Base-by-base conservation (phyloP, 2,888 invertebrate genomes). In the Trileptium ribeirensis region DNA sequence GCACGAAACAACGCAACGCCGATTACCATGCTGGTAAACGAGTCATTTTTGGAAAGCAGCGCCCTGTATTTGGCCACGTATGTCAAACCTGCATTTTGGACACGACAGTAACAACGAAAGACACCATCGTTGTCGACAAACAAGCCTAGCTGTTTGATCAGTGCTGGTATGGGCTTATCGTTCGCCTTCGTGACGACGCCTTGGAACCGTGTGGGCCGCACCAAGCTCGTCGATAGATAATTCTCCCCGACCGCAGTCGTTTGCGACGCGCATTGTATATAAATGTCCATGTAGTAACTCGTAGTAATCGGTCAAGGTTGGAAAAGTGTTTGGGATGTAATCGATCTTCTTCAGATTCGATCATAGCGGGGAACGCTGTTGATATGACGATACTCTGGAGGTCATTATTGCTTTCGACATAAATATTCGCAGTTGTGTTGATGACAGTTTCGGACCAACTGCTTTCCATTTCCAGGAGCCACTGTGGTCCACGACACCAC, bases 401-500 rank as follows among this genome's bases (percentile, higher is more conserved):
- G 64, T n/a, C n/a, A 64, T 19, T 64, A 19, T 64, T n/a, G n/a
- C n/a, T 64, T n/a, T 19, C 19, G n/a, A 64, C n/a, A 19, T 24
- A 24, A n/a, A n/a, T 24, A 19, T 24, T n/a, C n/a, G 19, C 64
- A 64, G 64, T 64, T 19, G 64, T 24, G 8, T 19, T 8, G 74
- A 8, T 33, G 15, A 29, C 19, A 29, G 8, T 19, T 19, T 8
- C 31, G 15, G 78, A 67, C 78, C 78, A 78, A 2, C 19, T 3
- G 3, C 37, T 29, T 29, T 77, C 29, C 8, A 29, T 36, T 64
- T 3, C 2, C 8, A 31, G 8, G 15, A 85, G 81, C 83, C 85
- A 86, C 31, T 51, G 0, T 1, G 86, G 86, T 15, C 86, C 86
- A 8, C 80, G 36, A 83, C 84, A 85, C 86, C 86, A 87, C 0